These are phyloP conservation scores for Melipona quadrifasciata DNA, from an alignment of 1,140 invertebrate species.

Conservation along the genomic window DNA sequence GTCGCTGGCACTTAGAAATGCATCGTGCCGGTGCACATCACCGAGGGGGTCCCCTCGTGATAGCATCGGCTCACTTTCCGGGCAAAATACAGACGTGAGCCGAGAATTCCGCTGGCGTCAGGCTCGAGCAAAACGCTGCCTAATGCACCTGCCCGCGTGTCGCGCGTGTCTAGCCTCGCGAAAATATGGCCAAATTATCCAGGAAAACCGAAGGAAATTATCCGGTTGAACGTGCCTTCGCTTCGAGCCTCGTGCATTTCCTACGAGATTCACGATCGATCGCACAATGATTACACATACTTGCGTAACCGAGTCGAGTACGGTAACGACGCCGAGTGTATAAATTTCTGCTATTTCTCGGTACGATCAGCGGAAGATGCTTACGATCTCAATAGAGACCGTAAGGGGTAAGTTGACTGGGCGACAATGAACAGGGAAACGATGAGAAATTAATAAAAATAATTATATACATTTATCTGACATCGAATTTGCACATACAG, in stretches of 20 bases:
- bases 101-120: slow-evolving; percentile 41
- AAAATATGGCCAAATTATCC: slow-evolving; percentile 8
- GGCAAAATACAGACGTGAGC: slow-evolving; percentile 54
- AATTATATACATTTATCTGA: too few relatives aligned
- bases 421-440: neutral
- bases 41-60: slow-evolving; percentile 39
- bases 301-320: neutral
- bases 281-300: neutral
- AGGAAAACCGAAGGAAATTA: slow-evolving; percentile 22
- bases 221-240: neutral
- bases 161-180: neutral
- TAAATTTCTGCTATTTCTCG: neutral
- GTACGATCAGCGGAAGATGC: neutral
- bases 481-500: too few relatives aligned
- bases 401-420: too few relatives aligned
- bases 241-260: neutral
- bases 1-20: slow-evolving; percentile 54
- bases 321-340: neutral
- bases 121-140: slow-evolving; percentile 43
- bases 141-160: slow-evolving; percentile 51
- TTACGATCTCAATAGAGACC: neutral
- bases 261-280: neutral
- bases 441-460: neutral
- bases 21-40: slow-evolving; percentile 45
- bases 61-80: slow-evolving; percentile 64